These are phyloP conservation scores for Peromyscus melanophrys DNA, from an alignment of 2,797 vertebrate species.

Conservation along the genomic window DNA sequence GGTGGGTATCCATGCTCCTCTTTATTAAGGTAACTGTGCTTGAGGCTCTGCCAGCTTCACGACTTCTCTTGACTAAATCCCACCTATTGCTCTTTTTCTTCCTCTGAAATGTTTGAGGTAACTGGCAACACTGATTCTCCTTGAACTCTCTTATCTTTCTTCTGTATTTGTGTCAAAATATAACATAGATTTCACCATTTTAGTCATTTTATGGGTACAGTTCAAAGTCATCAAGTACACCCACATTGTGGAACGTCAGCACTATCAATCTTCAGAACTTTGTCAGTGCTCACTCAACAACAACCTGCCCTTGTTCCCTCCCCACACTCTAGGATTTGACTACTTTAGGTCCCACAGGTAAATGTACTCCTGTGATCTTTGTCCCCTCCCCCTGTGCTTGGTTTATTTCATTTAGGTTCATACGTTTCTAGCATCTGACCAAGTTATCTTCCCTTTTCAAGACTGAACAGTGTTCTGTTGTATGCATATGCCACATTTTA, in stretches of 20 bases:
- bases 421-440: not conserved
- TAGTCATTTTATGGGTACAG: not conserved
- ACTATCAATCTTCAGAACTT: not conserved
- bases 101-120: not conserved
- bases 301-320: no score
- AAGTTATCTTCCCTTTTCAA: not conserved
- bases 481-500: not conserved
- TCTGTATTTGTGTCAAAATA: not conserved
- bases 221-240: not conserved
- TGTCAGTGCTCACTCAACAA: not conserved
- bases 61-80: not conserved
- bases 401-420: not conserved
- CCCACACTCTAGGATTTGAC: not conserved
- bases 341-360: not conserved
- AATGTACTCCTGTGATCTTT: not conserved
- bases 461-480: not conserved
- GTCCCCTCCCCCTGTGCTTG: not conserved
- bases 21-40: not conserved
- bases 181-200: not conserved
- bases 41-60: not conserved
- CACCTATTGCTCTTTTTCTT: not conserved
- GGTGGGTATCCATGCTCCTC: not conserved
- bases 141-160: not conserved
- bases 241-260: not conserved
- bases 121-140: not conserved